Conservation (phyloP, 2,888 invertebrate genomes). For the Hemicrepidius hirtus region DNA sequence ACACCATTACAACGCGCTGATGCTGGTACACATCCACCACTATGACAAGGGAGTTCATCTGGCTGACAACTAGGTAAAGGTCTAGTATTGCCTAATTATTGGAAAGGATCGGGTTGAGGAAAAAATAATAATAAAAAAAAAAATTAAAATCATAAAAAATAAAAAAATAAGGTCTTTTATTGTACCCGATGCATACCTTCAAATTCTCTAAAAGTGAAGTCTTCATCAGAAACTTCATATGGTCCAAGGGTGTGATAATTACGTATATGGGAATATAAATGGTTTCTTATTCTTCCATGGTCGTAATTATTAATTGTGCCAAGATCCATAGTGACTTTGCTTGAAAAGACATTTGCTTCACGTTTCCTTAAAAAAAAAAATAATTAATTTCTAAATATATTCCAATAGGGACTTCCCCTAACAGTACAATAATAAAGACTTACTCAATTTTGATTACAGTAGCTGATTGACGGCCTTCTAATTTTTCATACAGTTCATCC, state of each 20-base stretch:
- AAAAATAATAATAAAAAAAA: slow-evolving; percentile 40
- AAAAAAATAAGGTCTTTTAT: not conserved
- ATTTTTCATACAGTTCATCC: slow-evolving; percentile 74
- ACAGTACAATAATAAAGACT: slow-evolving; percentile 67
- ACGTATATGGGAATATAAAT: slow-evolving; percentile 76
- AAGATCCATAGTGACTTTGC: slow-evolving; percentile 81
- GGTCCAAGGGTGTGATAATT: slow-evolving; percentile 74
- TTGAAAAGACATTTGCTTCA: slow-evolving; percentile 75
- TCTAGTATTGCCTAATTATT: slow-evolving; percentile 60
- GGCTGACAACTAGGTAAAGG: slow-evolving; percentile 62
- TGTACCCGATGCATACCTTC: slow-evolving; percentile 71
- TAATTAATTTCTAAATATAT: no score
- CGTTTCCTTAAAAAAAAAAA: slow-evolving; percentile 47
- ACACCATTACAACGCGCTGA: slow-evolving; percentile 74
- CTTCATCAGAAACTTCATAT: slow-evolving; percentile 75
- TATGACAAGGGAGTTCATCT: slow-evolving; percentile 72
- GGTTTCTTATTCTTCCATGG: slow-evolving; percentile 72
- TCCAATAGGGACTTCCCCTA: not conserved
- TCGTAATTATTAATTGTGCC: slow-evolving; percentile 77
- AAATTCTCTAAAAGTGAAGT: slow-evolving; percentile 77
- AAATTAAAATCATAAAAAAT: slow-evolving; percentile 21
- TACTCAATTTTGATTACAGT: slow-evolving; percentile 83
- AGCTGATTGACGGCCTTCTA: slow-evolving; percentile 77
- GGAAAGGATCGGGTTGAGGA: slow-evolving; percentile 31
- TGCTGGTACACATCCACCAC: slow-evolving; percentile 71